Evolutionary conservation across 2,113 vertebrate species (phyloP).

Genomic region (Lanius collurio): DNA sequence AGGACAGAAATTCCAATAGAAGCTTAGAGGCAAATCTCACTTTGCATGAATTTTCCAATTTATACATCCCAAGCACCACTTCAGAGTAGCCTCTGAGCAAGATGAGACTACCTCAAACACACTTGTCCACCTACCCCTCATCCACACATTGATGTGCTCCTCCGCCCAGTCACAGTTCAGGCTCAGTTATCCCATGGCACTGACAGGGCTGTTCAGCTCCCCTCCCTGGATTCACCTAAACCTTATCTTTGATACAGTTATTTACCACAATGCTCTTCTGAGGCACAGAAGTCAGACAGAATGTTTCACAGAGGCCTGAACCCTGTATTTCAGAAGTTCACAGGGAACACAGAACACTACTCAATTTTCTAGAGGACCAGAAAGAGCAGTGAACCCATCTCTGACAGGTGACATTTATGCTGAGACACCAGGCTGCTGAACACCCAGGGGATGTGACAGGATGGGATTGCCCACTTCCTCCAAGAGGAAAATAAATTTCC

Average conservation of each 20-base stretch:
- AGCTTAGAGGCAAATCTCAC: neutral
- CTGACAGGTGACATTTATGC: neutral
- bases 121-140: neutral
- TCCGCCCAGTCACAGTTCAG: neutral
- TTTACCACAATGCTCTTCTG: neutral
- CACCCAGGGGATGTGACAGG: rapidly evolving
- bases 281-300: neutral
- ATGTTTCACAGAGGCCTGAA: neutral
- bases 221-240: neutral
- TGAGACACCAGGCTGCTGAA: rapidly evolving
- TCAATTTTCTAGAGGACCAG: neutral
- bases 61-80: neutral
- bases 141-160: neutral
- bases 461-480: neutral
- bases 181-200: neutral
- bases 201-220: neutral
- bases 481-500: neutral
- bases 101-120: neutral
- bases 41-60: neutral
- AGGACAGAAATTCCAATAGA: neutral
- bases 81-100: neutral
- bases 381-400: neutral
- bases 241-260: neutral
- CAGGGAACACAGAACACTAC: neutral
- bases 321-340: neutral